A percentile compares a stretch with the other conserved stretches of the same genome.
phyloP scores from a whole-genome alignment of 37 sponge, comb jelly and placozoan species.

The Hexactinellida sp. region DNA sequence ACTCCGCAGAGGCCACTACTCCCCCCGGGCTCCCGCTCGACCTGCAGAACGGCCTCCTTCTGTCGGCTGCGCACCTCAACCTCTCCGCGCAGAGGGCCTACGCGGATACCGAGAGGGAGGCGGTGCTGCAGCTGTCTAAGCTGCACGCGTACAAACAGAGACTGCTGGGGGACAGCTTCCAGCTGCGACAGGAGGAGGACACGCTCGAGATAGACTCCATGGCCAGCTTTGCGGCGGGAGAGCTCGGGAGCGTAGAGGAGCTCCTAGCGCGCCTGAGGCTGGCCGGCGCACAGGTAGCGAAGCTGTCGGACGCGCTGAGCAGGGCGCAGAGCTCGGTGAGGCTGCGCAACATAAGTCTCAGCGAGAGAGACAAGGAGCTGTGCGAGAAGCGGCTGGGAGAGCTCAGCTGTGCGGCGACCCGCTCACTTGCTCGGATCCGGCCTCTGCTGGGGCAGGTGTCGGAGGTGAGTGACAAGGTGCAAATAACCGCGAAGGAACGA shows the following conservation, averaged over 20 bases:
- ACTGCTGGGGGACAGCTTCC: background rate
- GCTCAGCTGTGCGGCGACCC: conserved; percentile 1
- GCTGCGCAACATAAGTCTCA: background rate
- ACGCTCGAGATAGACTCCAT: background rate
- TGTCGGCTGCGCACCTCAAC: background rate
- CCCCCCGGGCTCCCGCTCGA: background rate
- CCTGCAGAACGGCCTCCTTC: background rate
- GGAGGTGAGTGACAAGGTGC: background rate
- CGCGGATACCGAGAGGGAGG: background rate
- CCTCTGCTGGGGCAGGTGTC: background rate
- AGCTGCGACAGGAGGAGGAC: background rate
- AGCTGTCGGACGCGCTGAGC: background rate
- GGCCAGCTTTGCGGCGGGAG: background rate
- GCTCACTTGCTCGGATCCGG: background rate
- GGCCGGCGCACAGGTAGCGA: background rate
- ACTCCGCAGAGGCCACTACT: background rate
- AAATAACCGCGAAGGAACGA: background rate
- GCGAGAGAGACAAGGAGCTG: background rate
- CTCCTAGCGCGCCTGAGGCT: background rate
- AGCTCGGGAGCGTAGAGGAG: background rate
- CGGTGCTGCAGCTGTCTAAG: background rate
- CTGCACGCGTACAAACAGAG: background rate
- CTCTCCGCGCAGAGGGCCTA: background rate
- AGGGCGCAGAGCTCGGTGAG: background rate
- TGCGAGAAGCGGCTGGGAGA: background rate